Conservation (phyloP, 2,797 vertebrate genomes). For the Sternarchorhynchus goeldii region DNA sequence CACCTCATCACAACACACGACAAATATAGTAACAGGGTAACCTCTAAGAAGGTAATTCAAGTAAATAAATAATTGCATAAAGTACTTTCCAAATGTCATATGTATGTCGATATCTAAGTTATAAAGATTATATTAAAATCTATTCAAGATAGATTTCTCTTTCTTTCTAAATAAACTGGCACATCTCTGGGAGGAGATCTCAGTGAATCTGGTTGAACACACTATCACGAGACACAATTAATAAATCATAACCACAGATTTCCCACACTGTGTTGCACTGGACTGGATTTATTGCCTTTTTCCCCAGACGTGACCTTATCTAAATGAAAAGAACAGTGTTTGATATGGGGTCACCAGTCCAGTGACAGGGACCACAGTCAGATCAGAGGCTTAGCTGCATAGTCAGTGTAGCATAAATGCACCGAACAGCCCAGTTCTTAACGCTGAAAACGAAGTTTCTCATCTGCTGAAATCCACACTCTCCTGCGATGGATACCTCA, state of each 20-base stretch:
- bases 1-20: too few species aligned
- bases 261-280: background rate
- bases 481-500: constrained; percentile 64
- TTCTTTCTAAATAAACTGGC: background rate
- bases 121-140: background rate
- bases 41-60: background rate
- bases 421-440: constrained; percentile 70
- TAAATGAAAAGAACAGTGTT: constrained; percentile 28
- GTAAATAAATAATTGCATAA: background rate
- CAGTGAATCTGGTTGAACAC: background rate
- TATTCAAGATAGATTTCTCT: background rate
- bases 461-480: constrained; percentile 63
- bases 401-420: constrained; percentile 68
- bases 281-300: background rate
- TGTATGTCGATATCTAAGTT: background rate
- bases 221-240: background rate
- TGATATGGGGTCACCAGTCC: constrained; percentile 56
- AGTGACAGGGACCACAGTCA: constrained; percentile 71
- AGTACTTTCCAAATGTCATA: too few species aligned
- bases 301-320: constrained; percentile 2
- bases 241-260: background rate
- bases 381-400: constrained; percentile 63
- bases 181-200: background rate
- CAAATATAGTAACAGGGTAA: too few species aligned
- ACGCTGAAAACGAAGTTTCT: constrained; percentile 63